Base-by-base conservation (phyloP, 2,113 vertebrate genomes). In the Holacanthus passer region DNA sequence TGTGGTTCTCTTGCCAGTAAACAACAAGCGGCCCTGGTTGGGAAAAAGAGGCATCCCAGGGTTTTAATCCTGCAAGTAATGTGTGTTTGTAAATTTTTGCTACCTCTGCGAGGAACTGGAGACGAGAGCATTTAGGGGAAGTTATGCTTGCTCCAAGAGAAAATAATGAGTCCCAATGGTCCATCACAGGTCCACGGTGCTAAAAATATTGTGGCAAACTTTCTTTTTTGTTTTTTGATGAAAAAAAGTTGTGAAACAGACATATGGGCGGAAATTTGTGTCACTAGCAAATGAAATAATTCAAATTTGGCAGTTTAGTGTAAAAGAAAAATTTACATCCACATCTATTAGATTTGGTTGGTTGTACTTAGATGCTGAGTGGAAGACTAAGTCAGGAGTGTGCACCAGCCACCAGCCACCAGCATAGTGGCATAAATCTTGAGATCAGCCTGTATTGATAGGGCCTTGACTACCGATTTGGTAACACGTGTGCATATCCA, bases 401-500 rank as follows among this genome's bases (percentile, higher is more conserved):
- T 75, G 79, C 73, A 87, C 83, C 76, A 67, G 84, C 79, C 79
- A 87, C 79, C 74, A 91, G 84, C 91, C 86, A 88, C 84, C 72
- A 71, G 84, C 87, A 88, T 84, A 82, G 79, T 71, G 65, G 90
- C 82, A 95, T 95, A 93, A 94, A 95, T 95, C 94, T 93, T 83
- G 60, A 93, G 93, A 95, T 94, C 89, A 91, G 87, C 73, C 83
- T 60, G 85, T 94, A 94, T 94, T 89, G 92, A 95, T 95, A 95
- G 91, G 87, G 86, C 89, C 90, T 92, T 88, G 89, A 88, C 92
- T 93, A 94, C 87, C 87, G 91, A 95, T 95, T 94, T 94, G 92
- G 92, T 92, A 93, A 93, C 93, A 94, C 87, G 79, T 93, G 90
- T 93, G 92, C 89, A 93, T 95, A 94, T 94, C 94, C 91, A 92